Conservation (phyloP, 1,140 invertebrate species). For the Lanistes nyassanus region DNA sequence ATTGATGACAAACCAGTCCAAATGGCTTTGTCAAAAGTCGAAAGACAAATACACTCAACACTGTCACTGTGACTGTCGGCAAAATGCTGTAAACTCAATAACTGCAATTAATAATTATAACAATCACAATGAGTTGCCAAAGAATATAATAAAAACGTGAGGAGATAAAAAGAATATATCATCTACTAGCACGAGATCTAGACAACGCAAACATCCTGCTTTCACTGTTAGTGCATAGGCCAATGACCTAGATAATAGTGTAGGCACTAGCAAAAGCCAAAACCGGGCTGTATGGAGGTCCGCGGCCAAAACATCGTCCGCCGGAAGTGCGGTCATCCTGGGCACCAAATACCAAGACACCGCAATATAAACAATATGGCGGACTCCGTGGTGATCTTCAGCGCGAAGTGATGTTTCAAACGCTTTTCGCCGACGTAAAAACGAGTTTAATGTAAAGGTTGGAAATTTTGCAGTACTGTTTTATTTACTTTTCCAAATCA, state of each 20-base stretch:
- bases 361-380: slow-evolving; percentile 35
- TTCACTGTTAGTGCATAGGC: neutral
- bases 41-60: too few relatives aligned
- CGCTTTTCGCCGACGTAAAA: neutral
- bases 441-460: neutral
- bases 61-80: too few relatives aligned
- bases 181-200: neutral
- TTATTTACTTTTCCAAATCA: neutral
- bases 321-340: neutral
- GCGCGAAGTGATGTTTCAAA: neutral
- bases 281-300: too few relatives aligned
- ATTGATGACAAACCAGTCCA: too few relatives aligned
- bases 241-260: neutral
- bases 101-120: too few relatives aligned
- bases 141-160: too few relatives aligned
- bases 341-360: slow-evolving; percentile 14
- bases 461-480: too few relatives aligned
- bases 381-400: neutral
- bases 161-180: neutral
- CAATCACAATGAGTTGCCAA: too few relatives aligned
- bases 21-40: too few relatives aligned
- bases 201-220: too few relatives aligned
- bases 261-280: neutral
- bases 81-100: too few relatives aligned
- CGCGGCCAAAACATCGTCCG: neutral